Base-by-base conservation (phyloP, 2,797 vertebrate species). In the Platyrinchus mystaceus region DNA sequence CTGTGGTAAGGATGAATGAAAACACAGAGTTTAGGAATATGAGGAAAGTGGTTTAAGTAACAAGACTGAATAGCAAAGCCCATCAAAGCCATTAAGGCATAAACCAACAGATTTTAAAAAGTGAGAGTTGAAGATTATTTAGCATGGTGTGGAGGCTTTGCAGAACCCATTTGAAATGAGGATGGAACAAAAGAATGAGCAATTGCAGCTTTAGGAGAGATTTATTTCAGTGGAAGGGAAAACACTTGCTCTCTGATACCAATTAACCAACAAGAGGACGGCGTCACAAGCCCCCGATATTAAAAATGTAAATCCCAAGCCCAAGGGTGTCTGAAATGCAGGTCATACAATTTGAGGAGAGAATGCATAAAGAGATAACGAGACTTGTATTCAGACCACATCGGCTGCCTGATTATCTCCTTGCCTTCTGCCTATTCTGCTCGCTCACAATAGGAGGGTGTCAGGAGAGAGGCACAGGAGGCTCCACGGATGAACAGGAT, bases 291-390 rank as follows among this genome's bases (percentile, higher is more conserved):
- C 96, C 97, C 96, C 97, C 70, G 90, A 97, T 98, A 98, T 98
- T 97, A 98, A 98, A 98, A 97, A 98, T 98, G 98, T 97, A 98
- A 98, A 98, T 98, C 98, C 97, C 97, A 96, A 96, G 97, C 97
- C 97, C 96, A 93, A 96, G 97, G 97, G 97, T 97, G 94, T 97
- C 96, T 95, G 96, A 96, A 97, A 98, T 97, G 95, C 97, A 97
- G 98, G 97, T 97, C 98, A 97, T 96, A 96, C 84, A 96, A 94
- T 97, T 97, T 97, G 97, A 97, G 96, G 96, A 97, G 77, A 87
- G 95, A 97, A 96, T 96, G 93, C 95, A 89, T 96, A 93, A 97
- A 97, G 97, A 97, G 96, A 97, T 96, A 97, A 97, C 64, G 91
- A 96, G 95, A 76, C 94, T 96, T 75, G 92, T 79, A 88, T 94